Percentiles rank a stretch among this genome's conserved stretches.
phyloP scores from a whole-genome alignment of 1,140 invertebrate species.

The Zaprionus taronus region DNA sequence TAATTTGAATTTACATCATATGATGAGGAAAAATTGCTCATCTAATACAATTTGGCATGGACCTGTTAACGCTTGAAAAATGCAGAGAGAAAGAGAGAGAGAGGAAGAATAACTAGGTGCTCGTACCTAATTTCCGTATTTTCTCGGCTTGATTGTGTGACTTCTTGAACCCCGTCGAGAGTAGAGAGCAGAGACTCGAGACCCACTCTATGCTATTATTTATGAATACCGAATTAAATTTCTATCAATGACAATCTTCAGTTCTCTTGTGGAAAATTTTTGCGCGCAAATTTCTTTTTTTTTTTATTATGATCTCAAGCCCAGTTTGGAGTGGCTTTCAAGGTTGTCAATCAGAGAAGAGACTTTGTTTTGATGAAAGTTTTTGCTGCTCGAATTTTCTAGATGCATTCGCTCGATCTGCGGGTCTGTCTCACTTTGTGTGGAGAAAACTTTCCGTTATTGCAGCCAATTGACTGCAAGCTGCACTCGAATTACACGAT shows the following conservation, averaged over 20 bases:
- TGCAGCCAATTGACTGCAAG: constrained; percentile 59
- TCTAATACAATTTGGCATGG: constrained; percentile 18
- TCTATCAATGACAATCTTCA: constrained; percentile 28
- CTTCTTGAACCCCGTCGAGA: constrained; percentile 1
- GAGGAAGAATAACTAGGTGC: neutral
- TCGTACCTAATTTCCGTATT: constrained; percentile 23
- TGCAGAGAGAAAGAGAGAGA: constrained; percentile 3
- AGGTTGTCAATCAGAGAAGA: constrained; percentile 30
- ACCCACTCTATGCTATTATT: neutral
- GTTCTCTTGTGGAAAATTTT: constrained; percentile 44
- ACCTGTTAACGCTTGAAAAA: constrained; percentile 32
- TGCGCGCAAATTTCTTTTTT: constrained; percentile 23
- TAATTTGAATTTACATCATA: neutral
- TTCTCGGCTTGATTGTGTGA: constrained; percentile 12
- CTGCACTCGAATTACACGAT: constrained; percentile 59
- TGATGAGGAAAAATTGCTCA: neutral
- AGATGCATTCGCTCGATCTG: constrained; percentile 16
- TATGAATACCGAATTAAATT: constrained; percentile 34
- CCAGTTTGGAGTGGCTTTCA: constrained; percentile 10
- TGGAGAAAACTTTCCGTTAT: constrained; percentile 67
- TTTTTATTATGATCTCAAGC: constrained; percentile 33
- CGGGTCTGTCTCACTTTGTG: neutral
- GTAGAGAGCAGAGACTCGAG: neutral
- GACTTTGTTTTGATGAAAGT: constrained; percentile 26
- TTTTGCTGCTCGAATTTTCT: constrained; percentile 49